Base-by-base conservation (phyloP, 2,113 vertebrate species). In the Sorex fumeus region DNA sequence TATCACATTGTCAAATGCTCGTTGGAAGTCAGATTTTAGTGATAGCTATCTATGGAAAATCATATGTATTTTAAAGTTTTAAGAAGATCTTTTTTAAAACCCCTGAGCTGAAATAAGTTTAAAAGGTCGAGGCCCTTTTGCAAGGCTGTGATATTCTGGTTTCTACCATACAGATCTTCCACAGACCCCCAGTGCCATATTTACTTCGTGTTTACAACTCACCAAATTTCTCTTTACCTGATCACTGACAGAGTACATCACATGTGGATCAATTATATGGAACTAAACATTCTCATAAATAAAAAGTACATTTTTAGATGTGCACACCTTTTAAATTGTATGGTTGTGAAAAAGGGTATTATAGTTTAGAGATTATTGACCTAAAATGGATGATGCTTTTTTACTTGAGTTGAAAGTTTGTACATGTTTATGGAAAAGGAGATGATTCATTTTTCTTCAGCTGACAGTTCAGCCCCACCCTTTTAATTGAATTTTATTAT, bases 21-120 rank as follows among this genome's bases (percentile, higher is more conserved):
- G 90, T 19, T 66, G 66, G 82, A 88, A 13, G 36, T 87, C 87
- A 66, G 28, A 43, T 76, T 87, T 32, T 87, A 78, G 60, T 77
- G 75, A 71, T 69, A 53, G 40, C n/a, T 21, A 66, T 62, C 32
- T 34, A 81, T 19, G 36, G 7, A n/a, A 76, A 16, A 23, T 67
- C 34, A 40, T 13, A 32, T 57, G 34, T 77, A 40, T 90, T 75
- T 88, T 45, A 85, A 91, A 83, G n/a, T 45, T 72, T 84, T 76
- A 77, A 83, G 15, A 13, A 45, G 0, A 50, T 50, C 13, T 6
- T 50, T 40, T 40, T 53, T 60, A 21, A 60, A 66, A 50, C 78
- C 28, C 25, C 8, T 67, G 11, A 75, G 3, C 4, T 25, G 15
- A 72, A 50, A 8, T 83, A n/a, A 76, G 72, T 92, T 85, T 45